Percentiles rank a stretch among this genome's conserved stretches.
These are phyloP conservation scores for Chionomys nivalis DNA, from an alignment of 2,113 vertebrate species.

Conservation along the genomic window DNA sequence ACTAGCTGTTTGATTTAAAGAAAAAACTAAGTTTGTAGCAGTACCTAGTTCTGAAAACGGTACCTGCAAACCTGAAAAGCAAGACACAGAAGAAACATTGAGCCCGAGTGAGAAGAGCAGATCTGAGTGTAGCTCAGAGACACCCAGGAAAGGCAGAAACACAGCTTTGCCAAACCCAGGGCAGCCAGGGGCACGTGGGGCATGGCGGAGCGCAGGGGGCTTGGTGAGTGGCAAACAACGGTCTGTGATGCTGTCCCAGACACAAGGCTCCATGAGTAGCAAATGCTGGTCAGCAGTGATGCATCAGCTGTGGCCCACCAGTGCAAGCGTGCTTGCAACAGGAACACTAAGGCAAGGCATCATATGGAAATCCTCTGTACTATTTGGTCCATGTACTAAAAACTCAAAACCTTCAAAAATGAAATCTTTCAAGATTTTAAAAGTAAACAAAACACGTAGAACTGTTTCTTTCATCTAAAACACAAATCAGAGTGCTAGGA, in stretches of 20 bases:
- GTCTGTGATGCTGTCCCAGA: not conserved
- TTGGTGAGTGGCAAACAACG: not conserved
- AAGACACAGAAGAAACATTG: not conserved
- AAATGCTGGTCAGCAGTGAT: not conserved
- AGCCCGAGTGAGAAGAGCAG: not conserved
- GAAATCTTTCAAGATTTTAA: not conserved
- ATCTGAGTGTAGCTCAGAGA: not conserved
- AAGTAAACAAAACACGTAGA: not conserved
- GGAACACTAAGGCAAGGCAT: not conserved
- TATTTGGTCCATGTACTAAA: not conserved
- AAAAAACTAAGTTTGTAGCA: not conserved
- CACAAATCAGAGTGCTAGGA: not conserved
- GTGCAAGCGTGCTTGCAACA: too few species aligned
- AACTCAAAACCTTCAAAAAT: slow-evolving; percentile 19
- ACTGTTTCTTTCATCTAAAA: not conserved
- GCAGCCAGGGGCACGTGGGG: not conserved
- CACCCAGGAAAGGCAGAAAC: not conserved
- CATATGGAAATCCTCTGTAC: not conserved
- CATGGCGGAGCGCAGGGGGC: not conserved
- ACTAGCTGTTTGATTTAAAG: not conserved
- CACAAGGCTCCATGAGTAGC: not conserved
- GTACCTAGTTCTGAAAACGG: not conserved
- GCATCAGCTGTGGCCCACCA: not conserved
- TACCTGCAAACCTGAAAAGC: too few species aligned
- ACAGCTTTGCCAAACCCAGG: not conserved